Percentiles rank a stretch among this genome's conserved stretches.
These are phyloP conservation scores for Cochlearius cochlearius DNA, from an alignment of 2,113 vertebrate genomes.

Conservation along the genomic window DNA sequence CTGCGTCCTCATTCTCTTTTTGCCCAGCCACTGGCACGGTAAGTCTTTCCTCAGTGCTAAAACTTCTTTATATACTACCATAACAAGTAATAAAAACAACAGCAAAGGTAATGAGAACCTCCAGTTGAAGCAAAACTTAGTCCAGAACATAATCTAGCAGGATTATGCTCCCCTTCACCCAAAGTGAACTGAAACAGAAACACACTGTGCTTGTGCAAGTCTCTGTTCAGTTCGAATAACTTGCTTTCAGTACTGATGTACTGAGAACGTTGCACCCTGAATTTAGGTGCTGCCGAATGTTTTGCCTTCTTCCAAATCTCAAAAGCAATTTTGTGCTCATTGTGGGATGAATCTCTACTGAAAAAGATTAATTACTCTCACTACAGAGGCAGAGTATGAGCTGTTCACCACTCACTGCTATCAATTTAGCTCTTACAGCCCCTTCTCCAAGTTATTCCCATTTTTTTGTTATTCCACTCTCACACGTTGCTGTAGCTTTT, in stretches of 20 bases:
- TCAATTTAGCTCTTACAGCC: not conserved
- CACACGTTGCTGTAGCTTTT: not conserved
- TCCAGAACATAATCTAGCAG: not conserved
- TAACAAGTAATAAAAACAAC: not conserved
- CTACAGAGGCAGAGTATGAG: not conserved
- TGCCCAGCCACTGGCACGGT: not conserved
- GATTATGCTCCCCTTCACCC: not conserved
- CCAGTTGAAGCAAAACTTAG: not conserved
- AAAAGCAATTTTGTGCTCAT: fast-evolving
- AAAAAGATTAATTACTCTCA: not conserved
- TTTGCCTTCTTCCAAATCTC: not conserved
- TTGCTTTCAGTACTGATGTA: fast-evolving
- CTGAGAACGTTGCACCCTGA: not conserved
- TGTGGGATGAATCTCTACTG: not conserved
- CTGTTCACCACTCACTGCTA: not conserved
- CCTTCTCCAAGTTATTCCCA: not conserved
- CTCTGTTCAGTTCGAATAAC: not conserved
- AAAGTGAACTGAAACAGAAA: not conserved
- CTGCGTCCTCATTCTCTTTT: not conserved
- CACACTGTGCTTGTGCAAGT: too few species aligned
- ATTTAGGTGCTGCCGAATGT: not conserved
- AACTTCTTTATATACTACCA: not conserved
- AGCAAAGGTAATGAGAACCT: not conserved
- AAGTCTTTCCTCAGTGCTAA: not conserved
- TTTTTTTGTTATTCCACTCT: not conserved